Conservation (phyloP, 2,113 vertebrate genomes). For the Tachycineta bicolor region DNA sequence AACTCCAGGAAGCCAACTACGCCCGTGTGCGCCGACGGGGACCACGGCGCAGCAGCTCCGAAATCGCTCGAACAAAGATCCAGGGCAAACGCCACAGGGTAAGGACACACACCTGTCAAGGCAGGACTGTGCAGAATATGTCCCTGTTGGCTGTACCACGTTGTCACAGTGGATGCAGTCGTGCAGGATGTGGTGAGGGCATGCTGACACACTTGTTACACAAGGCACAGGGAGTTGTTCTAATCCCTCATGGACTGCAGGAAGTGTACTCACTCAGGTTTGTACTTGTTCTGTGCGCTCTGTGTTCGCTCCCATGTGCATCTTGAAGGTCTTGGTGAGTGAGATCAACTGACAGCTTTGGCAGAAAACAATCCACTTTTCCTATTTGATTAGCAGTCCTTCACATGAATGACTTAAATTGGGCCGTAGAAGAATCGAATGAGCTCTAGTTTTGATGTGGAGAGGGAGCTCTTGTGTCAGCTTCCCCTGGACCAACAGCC, state of each 20-base stretch:
- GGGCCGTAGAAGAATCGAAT: neutral
- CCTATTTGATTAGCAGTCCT: neutral
- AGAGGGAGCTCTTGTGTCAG: neutral
- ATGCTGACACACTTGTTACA: neutral
- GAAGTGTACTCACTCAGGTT: neutral
- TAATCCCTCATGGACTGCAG: neutral
- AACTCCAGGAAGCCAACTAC: conserved; percentile 76
- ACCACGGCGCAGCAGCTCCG: conserved; percentile 86
- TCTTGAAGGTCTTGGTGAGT: neutral
- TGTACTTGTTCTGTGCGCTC: neutral
- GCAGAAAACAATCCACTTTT: neutral
- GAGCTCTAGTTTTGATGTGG: neutral
- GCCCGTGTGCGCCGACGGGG: conserved; percentile 80
- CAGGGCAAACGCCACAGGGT: conserved; percentile 87
- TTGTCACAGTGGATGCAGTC: neutral
- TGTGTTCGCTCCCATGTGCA: accelerated
- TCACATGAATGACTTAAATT: neutral
- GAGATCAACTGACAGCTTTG: neutral
- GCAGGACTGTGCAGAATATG: neutral
- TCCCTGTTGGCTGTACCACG: neutral
- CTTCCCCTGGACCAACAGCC: neutral
- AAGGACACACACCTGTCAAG: conserved; percentile 33
- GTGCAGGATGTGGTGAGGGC: accelerated
- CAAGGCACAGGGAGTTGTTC: neutral
- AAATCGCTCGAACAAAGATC: conserved; percentile 84